These are phyloP conservation scores for Laterallus jamaicensis DNA, from an alignment of 2,113 vertebrate genomes.

Conservation along the genomic window DNA sequence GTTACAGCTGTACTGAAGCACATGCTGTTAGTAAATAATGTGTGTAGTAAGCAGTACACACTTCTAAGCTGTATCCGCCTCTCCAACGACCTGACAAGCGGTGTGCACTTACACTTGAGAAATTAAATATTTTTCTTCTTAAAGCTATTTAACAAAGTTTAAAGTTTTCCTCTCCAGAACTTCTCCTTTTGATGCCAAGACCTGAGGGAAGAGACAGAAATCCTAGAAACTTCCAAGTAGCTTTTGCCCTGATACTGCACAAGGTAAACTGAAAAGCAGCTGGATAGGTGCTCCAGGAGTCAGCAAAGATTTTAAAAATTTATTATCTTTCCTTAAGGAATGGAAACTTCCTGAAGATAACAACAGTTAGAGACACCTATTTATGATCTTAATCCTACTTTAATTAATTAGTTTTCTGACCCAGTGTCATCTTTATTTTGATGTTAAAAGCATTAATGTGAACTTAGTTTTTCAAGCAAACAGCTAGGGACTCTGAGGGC, in stretches of 20 bases:
- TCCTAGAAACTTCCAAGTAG: background rate
- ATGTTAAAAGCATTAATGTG: background rate
- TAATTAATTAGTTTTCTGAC: conserved; percentile 19
- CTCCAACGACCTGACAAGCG: background rate
- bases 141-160: background rate
- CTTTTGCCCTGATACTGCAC: background rate
- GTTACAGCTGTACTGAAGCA: background rate
- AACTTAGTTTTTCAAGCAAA: background rate
- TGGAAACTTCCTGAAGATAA: background rate
- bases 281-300: background rate
- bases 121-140: background rate
- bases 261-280: background rate
- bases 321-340: background rate
- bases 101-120: background rate
- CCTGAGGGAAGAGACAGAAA: background rate
- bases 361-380: background rate
- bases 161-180: background rate
- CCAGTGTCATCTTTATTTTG: background rate
- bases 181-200: background rate
- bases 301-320: background rate
- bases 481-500: background rate
- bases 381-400: background rate
- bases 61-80: background rate
- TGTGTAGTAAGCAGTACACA: background rate
- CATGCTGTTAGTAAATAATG: background rate